These are phyloP conservation scores for Cyrtorhinus lividipennis DNA, from an alignment of 1,140 invertebrate species.

Conservation along the genomic window DNA sequence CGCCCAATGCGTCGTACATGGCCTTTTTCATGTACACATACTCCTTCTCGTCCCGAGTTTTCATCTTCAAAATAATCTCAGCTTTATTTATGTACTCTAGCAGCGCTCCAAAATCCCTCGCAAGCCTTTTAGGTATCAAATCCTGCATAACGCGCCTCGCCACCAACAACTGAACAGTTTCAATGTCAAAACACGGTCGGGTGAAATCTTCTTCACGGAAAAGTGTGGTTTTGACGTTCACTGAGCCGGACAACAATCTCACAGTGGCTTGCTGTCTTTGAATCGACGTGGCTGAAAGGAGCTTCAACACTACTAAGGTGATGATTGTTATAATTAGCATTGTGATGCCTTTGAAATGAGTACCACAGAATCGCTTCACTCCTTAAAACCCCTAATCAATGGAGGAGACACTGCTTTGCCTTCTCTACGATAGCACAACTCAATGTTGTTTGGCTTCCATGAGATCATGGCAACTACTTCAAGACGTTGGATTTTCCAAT, in stretches of 20 bases:
- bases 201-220: slow-evolving; percentile 7
- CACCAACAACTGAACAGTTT: slow-evolving; percentile 15
- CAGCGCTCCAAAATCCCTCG: slow-evolving; percentile 16
- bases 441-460: no score
- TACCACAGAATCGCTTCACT: no score
- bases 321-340: no score
- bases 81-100: slow-evolving; percentile 17
- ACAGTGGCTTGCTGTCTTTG: background rate
- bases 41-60: background rate
- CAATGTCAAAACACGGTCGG: slow-evolving; percentile 10
- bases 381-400: no score
- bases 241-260: background rate
- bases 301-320: no score
- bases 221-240: slow-evolving; percentile 17
- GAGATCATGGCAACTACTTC: no score
- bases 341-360: no score
- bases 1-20: slow-evolving; percentile 22
- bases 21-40: slow-evolving; percentile 1
- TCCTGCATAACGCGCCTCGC: slow-evolving; percentile 22
- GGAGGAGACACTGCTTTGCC: no score
- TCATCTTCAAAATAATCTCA: background rate
- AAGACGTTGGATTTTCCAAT: no score
- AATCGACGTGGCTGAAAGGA: no score
- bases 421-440: no score
- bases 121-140: slow-evolving; percentile 20